Conservation (phyloP, 2,797 vertebrate genomes). For the Mormyrus hasselquistii region DNA sequence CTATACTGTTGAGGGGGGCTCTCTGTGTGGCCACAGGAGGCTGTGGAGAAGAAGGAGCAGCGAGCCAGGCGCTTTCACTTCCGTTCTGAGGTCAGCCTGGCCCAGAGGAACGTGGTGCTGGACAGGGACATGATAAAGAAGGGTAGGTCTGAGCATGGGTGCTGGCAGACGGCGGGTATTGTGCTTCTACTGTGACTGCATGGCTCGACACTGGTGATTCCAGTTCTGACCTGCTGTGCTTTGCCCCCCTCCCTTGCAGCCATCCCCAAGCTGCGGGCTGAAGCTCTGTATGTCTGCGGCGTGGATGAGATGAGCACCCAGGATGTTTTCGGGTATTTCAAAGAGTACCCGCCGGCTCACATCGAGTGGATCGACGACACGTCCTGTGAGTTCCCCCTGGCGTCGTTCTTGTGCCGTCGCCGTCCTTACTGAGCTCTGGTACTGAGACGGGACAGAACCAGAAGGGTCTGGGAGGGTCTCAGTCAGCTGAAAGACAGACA, state of each 20-base stretch:
- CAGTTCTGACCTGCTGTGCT: neutral
- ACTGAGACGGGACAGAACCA: neutral
- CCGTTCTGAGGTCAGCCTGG: slow-evolving; percentile 68
- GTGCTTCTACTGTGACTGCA: neutral
- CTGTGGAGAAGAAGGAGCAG: slow-evolving; percentile 91
- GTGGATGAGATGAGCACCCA: slow-evolving; percentile 97
- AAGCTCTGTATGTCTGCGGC: slow-evolving; percentile 81
- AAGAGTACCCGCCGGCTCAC: slow-evolving; percentile 90
- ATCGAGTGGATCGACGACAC: slow-evolving; percentile 96
- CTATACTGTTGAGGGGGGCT: neutral
- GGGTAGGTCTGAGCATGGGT: slow-evolving; percentile 55
- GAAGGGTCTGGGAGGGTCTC: neutral
- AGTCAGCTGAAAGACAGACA: neutral
- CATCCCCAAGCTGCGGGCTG: slow-evolving; percentile 80
- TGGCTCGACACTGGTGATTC: neutral
- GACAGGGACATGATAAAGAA: slow-evolving; percentile 86
- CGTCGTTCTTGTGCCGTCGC: neutral
- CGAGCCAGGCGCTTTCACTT: slow-evolving; percentile 90
- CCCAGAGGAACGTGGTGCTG: slow-evolving; percentile 75
- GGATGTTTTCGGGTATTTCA: slow-evolving; percentile 89
- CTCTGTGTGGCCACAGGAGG: slow-evolving; percentile 66
- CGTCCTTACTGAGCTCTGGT: neutral
- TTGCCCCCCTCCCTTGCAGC: slow-evolving; percentile 51
- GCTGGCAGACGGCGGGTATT: neutral
- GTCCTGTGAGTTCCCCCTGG: slow-evolving; percentile 75